Evolutionary conservation across 2,797 vertebrate genomes (phyloP).

Genomic region (Cirrhinus molitorella): DNA sequence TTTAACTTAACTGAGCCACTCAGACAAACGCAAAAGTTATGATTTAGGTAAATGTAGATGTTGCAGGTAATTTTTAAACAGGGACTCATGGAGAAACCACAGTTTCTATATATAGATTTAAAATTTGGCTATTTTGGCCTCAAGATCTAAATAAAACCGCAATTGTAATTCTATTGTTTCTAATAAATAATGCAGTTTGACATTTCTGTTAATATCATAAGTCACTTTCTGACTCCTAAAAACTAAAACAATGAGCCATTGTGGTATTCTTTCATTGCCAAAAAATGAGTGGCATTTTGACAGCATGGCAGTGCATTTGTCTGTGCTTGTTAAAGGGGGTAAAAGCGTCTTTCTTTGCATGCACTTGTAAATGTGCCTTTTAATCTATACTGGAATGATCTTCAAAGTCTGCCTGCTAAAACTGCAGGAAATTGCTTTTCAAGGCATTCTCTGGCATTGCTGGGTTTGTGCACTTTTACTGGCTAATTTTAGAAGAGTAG

Average conservation of each 20-base stretch:
- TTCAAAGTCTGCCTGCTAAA: slow-evolving; percentile 39
- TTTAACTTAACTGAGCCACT: too few species aligned
- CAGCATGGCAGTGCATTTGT: slow-evolving; percentile 2
- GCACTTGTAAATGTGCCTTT: slow-evolving; percentile 39
- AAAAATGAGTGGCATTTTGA: slow-evolving; percentile 42
- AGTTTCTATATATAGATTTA: not conserved
- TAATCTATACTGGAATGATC: slow-evolving; percentile 37
- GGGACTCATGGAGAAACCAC: too few species aligned
- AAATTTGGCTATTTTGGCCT: slow-evolving; percentile 1
- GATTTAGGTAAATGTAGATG: too few species aligned
- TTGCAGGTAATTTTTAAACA: too few species aligned
- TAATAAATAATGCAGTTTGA: slow-evolving; percentile 13
- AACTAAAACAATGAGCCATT: slow-evolving; percentile 27
- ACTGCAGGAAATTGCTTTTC: slow-evolving; percentile 56
- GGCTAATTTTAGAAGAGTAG: slow-evolving; percentile 32
- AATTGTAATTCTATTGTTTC: slow-evolving; percentile 50
- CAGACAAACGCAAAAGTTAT: too few species aligned
- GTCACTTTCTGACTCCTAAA: slow-evolving; percentile 6
- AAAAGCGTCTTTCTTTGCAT: not conserved
- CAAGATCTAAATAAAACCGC: not conserved
- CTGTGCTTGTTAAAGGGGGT: not conserved
- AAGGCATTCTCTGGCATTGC: slow-evolving; percentile 43
- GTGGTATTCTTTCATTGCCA: slow-evolving; percentile 25
- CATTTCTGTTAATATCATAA: not conserved
- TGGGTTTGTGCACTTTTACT: slow-evolving; percentile 35